Base-by-base conservation (phyloP, 2,113 vertebrate genomes). In the Centrocercus urophasianus region DNA sequence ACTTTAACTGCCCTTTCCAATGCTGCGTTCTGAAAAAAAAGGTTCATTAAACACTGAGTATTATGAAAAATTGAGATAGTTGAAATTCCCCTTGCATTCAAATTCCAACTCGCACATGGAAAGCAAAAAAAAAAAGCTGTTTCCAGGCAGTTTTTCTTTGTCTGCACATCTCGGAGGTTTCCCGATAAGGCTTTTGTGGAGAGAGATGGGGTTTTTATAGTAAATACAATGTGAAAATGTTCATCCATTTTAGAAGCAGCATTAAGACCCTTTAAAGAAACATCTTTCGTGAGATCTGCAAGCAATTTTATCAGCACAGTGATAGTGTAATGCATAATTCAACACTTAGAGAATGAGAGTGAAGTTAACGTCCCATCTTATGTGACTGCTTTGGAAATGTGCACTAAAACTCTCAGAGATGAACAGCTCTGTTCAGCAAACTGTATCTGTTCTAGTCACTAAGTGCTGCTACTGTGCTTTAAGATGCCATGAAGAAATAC, bases 231-330 rank as follows among this genome's bases (percentile, higher is more conserved):
- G 76, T 77, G 76, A 92, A 85, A 81, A 77, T 88, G 86, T 90
- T 88, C 63, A 95, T 78, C 67, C 82, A 74, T 95, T 93, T 93
- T 78, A 93, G 93, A 94, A 85, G 89, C 57, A 83, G 61, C 92
- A 73, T 95, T 96, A 91, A 92, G 95, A 81, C 88, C 78, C 86
- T 93, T 66, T 73, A 91, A 93, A 96, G 67, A 90, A 94, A 86
- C 81, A n/a, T 24, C 28, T 60, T 88, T 83, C 47, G 47, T 48
- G 88, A 65, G 70, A 16, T 24, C 75, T 52, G 71, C 61, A 61
- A 78, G 81, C 80, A 78, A 84, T 90, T 93, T 78, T 81, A 61
- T 88, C 30, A 54, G 47, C 64, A 57, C n/a, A 70, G 25, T 32
- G 45, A 54, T 40, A 16, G 5, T 25, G 40, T 60, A 92, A 47